phyloP scores from a whole-genome alignment of 2,797 vertebrate species.

The Sebastolobus alascanus region DNA sequence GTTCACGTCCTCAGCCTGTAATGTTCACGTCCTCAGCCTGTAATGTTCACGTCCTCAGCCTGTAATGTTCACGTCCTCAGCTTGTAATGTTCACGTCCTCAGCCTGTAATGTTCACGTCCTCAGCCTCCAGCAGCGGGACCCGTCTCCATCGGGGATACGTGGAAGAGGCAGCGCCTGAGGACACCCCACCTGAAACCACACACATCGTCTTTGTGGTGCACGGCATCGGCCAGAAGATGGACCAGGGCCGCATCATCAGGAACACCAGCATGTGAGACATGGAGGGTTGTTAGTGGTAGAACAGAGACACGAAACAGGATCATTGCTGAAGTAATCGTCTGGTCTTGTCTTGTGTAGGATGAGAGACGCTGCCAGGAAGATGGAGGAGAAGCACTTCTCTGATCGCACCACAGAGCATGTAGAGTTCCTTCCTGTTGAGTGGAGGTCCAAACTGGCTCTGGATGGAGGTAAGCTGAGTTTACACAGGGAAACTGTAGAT shows the following conservation, averaged over 20 bases:
- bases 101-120: no score
- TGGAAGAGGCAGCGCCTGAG: constrained; percentile 94
- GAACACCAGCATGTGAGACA: constrained; percentile 95
- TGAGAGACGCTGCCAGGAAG: constrained; percentile 95
- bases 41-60: no score
- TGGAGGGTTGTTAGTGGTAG: neutral
- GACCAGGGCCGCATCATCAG: constrained; percentile 97
- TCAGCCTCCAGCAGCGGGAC: constrained; percentile 96
- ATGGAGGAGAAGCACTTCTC: constrained; percentile 96
- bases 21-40: no score
- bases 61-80: no score
- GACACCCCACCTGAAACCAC: constrained; percentile 94
- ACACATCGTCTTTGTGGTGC: constrained; percentile 96
- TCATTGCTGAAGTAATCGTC: neutral
- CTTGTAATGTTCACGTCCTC: neutral
- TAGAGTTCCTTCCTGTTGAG: constrained; percentile 97
- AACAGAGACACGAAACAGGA: neutral
- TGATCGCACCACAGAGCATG: constrained; percentile 90
- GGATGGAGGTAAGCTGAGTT: constrained; percentile 91
- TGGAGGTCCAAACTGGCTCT: constrained; percentile 96
- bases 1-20: no score
- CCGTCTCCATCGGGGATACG: constrained; percentile 94
- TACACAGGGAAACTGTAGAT: no score
- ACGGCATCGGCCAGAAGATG: constrained; percentile 98
- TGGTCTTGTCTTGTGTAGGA: constrained; percentile 81